Evolutionary conservation across 2,888 invertebrate genomes (phyloP).

Genomic region (Synergus itoensis): DNA sequence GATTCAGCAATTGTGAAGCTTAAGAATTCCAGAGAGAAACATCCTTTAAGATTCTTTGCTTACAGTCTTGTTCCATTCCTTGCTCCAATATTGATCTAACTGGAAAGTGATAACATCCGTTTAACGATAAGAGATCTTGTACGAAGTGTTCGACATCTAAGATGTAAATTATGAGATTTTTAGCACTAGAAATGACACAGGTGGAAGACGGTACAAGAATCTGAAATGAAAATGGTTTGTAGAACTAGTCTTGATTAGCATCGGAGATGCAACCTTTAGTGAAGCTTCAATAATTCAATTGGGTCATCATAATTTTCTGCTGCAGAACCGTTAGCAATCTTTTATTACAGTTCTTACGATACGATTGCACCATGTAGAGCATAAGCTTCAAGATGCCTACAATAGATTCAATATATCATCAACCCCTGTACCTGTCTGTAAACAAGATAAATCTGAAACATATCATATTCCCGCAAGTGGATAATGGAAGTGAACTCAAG

Average conservation of each 20-base stretch:
- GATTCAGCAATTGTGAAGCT: no score
- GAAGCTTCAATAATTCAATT: neutral
- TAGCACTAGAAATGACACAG: neutral
- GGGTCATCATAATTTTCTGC: slow-evolving; percentile 18
- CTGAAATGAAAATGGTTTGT: neutral
- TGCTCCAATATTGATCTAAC: slow-evolving; percentile 27
- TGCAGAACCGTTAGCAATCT: slow-evolving; percentile 19
- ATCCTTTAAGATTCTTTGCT: neutral
- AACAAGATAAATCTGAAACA: slow-evolving; percentile 23
- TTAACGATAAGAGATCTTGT: slow-evolving; percentile 1
- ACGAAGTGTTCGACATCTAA: neutral
- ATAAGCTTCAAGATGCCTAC: neutral
- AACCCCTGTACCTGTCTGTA: neutral
- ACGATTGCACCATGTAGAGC: neutral
- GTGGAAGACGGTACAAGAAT: neutral
- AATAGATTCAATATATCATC: slow-evolving; percentile 10
- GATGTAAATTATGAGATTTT: neutral
- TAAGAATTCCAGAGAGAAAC: neutral
- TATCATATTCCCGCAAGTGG: neutral
- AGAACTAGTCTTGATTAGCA: slow-evolving; percentile 4
- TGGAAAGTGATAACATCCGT: slow-evolving; percentile 37
- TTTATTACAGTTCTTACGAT: neutral
- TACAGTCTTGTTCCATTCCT: slow-evolving; percentile 3
- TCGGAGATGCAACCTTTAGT: neutral
- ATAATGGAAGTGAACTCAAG: neutral